Evolutionary conservation across 2,797 vertebrate genomes (phyloP), one percentile per base, ranked within the genome.

Genomic region (Passerculus sandwichensis): DNA sequence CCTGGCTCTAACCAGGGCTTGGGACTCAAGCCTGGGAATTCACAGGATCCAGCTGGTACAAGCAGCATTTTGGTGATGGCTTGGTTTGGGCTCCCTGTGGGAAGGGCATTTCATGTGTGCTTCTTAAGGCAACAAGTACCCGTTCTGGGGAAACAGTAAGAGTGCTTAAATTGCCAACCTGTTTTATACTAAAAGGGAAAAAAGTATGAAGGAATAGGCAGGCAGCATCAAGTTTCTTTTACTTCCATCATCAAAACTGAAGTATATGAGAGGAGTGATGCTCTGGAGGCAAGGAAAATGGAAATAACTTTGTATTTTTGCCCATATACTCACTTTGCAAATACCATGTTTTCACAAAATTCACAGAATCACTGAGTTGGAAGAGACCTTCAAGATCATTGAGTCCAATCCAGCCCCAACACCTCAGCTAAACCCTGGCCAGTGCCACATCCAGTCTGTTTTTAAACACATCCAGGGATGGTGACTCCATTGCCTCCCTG

Each of bases 401-500:
- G 0, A 36, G n/a, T 17, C 23, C n/a, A 36, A 26, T 7, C 23
- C 56, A 36, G 7, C 56, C n/a, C n/a, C 2, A 59, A 17, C 56
- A 17, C 15, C n/a, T 36, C 15, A 17, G 26, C 10, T 59, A 59
- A 36, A 34, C n/a, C 56, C 3, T 25, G n/a, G 56, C 0, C 0
- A 57, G 56, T 59, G 56, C 57, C 57, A 12, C 34, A 36, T 59
- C 23, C 57, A 59, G 7, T 3, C 15, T 26, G 38, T 36, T 36
- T 6, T 18, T 36, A 18, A 26, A 36, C 57, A 59, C 23, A 59
- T 18, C 57, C 34, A 36, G 23, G 57, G 15, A 26, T 59, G 34
- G 57, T 17, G 57, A 18, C 7, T 13, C 23, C 34, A 59, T 1
- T 1, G 2, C 23, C n/a, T 59, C 11, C n/a, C 56, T 1, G 1